These are phyloP conservation scores for Syrista parreyssii DNA, from an alignment of 2,888 invertebrate genomes.

Conservation along the genomic window DNA sequence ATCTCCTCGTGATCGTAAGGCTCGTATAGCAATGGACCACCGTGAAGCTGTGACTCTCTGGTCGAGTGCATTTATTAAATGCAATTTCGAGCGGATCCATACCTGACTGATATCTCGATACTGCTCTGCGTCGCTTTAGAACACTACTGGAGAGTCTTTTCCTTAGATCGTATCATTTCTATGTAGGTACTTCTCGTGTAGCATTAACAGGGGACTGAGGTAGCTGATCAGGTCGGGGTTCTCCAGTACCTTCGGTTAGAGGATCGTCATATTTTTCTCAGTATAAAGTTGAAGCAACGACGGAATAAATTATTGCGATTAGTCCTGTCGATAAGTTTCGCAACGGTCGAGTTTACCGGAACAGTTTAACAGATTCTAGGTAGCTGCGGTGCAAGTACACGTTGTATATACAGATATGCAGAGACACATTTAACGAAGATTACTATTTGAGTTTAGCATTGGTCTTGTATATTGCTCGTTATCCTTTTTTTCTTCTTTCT, in stretches of 20 bases:
- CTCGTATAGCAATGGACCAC: constrained; percentile 47
- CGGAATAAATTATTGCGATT: not conserved
- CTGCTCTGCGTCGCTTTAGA: not conserved
- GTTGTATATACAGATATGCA: too few relatives aligned
- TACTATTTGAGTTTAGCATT: not conserved
- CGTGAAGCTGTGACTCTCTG: constrained; percentile 31
- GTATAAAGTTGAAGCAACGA: not conserved
- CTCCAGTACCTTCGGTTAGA: not conserved
- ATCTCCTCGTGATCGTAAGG: not conserved
- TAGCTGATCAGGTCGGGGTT: not conserved
- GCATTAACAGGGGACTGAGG: not conserved
- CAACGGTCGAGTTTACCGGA: not conserved
- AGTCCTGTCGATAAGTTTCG: not conserved
- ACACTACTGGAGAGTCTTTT: not conserved
- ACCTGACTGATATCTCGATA: not conserved
- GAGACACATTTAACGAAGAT: not conserved
- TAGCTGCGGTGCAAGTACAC: not conserved
- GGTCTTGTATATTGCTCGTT: not conserved
- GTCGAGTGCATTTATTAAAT: not conserved
- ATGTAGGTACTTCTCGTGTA: not conserved
- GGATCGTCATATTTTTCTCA: not conserved
- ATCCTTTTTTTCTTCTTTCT: not conserved
- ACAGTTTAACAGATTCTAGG: not conserved
- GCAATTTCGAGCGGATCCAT: not conserved
- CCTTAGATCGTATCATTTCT: not conserved